Evolutionary conservation across 2,888 invertebrate species (phyloP), one percentile per base, ranked within the genome.

Genomic region (Sarcophaga variegata): DNA sequence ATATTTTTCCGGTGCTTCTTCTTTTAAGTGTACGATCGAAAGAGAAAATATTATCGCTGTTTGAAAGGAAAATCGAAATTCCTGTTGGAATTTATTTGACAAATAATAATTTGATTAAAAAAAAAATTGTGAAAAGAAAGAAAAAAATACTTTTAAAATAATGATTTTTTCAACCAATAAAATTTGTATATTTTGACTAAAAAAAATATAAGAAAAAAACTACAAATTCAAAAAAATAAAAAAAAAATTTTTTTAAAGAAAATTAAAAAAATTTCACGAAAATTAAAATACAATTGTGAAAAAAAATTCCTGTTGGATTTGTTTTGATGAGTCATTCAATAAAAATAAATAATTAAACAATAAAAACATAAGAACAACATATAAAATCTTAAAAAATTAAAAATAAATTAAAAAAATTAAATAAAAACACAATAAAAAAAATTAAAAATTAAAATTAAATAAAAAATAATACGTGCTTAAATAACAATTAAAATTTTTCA

Each of bases 1-100:
- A 22, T 72, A 12, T 81, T 86, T 81, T 37, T 37, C 37, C 37
- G 78, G 72, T 67, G 76, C 85, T 70, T 88, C 88, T 86, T 88
- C 81, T 37, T 37, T 37, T 37, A 37, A 8, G 37, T 37, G 37
- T 37, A 37, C 37, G 37, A 37, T 37, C 37, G 37, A 37, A 37
- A 8, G 37, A 37, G 37, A 37, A 37, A 37, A 37, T 37, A 37
- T 37, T 37, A 37, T 37, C 37, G 37, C 8, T 2, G 8, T 37
- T 8, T 37, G 8, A 10, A 37, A 8, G 37, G 37, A 37, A 37
- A 37, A 8, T 37, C 1, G 2, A 10, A 37, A 37, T 37, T 37
- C 37, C 37, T 37, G 37, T 37, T 37, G 37, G 37, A 37, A 37
- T 37, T 37, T 37, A 10, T 37, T 37, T 37, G 10, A 37, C 37